A percentile compares a stretch with the other conserved stretches of the same genome.
These are phyloP conservation scores for Ciconia stormi DNA, from an alignment of 2,113 vertebrate species.

Conservation along the genomic window DNA sequence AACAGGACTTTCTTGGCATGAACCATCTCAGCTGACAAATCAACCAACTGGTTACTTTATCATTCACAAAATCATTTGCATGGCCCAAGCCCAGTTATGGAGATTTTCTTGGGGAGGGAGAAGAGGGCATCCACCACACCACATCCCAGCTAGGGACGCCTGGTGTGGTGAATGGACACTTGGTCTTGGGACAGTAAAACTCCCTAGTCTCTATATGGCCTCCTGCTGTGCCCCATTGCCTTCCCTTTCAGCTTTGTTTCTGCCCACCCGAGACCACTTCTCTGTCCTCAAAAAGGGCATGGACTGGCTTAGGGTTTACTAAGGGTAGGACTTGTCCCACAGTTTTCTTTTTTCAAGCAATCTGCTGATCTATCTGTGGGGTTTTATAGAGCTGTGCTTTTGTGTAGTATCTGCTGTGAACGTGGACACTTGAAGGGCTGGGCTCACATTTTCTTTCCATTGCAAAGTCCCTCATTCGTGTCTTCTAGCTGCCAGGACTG, in stretches of 20 bases:
- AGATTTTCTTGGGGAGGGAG: neutral
- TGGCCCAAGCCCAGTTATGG: neutral
- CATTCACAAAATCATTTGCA: neutral
- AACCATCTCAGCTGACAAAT: neutral
- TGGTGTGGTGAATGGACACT: neutral
- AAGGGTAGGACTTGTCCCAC: neutral
- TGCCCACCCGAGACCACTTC: neutral
- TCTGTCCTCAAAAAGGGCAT: neutral
- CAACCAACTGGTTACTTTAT: neutral
- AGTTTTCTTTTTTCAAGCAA: neutral
- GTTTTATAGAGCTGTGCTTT: neutral
- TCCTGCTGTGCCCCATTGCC: neutral
- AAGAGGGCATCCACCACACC: neutral
- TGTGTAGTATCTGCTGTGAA: neutral
- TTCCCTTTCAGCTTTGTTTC: neutral
- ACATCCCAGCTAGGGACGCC: neutral
- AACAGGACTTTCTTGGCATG: neutral
- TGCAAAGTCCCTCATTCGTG: neutral
- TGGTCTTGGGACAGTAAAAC: neutral
- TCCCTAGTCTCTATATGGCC: neutral
- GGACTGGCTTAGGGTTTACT: neutral
- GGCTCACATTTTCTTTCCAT: neutral
- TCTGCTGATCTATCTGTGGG: neutral
- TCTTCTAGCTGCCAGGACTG: neutral
- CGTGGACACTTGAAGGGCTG: neutral